These are phyloP conservation scores for Perithous albicinctus DNA, from an alignment of 2,888 invertebrate species.

Conservation along the genomic window DNA sequence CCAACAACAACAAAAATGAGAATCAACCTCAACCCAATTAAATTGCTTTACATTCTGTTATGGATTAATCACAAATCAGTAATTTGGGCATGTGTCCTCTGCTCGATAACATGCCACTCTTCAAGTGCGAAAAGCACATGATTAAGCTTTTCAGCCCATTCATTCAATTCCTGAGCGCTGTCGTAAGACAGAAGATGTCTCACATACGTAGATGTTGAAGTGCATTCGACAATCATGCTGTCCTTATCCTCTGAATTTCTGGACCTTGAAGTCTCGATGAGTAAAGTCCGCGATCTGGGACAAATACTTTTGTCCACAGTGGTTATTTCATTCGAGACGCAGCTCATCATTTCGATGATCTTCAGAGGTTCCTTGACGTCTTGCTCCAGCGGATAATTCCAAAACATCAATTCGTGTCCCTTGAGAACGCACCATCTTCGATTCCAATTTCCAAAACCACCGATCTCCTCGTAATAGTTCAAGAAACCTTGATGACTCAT, in stretches of 20 bases:
- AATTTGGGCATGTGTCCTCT: not conserved
- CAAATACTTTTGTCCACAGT: conserved; percentile 84
- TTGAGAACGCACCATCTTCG: conserved; percentile 86
- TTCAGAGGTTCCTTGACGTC: conserved; percentile 81
- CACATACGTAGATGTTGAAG: conserved; percentile 23
- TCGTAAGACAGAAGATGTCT: conserved; percentile 83
- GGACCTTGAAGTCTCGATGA: conserved; percentile 77
- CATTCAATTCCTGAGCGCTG: conserved; percentile 81
- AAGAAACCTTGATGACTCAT: conserved; percentile 85
- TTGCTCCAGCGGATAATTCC: conserved; percentile 86
- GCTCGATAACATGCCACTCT: conserved; percentile 80
- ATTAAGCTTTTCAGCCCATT: conserved; percentile 84
- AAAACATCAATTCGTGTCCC: conserved; percentile 84
- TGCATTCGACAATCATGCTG: conserved; percentile 64
- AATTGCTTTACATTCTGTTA: too few species aligned
- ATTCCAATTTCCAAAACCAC: conserved; percentile 85
- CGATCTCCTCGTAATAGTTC: conserved; percentile 84
- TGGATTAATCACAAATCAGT: not conserved
- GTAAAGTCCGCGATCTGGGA: conserved; percentile 85
- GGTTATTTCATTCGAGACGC: conserved; percentile 78
- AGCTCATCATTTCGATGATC: conserved; percentile 83
- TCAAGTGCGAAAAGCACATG: conserved; percentile 80
- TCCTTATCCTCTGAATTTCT: conserved; percentile 62
- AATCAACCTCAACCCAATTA: too few species aligned
- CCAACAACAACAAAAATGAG: too few species aligned